Percentiles rank a stretch among this genome's conserved stretches.
Evolutionary conservation across 2,113 vertebrate species (phyloP).

Genomic region (Sceloporus tristichus): DNA sequence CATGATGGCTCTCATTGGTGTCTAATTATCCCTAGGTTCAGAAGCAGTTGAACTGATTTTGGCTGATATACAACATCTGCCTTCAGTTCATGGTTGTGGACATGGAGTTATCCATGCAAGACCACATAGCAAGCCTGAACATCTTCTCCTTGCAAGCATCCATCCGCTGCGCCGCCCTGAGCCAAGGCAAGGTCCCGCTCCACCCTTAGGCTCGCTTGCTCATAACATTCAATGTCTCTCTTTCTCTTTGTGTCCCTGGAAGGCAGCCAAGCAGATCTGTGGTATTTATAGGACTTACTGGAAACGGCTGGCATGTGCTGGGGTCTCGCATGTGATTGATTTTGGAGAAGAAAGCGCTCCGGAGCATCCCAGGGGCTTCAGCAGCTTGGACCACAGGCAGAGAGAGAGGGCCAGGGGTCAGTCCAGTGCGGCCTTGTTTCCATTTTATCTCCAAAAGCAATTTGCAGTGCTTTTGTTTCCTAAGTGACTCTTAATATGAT

Average conservation of each 20-base stretch:
- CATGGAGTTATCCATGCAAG: constrained; percentile 36
- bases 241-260: constrained; percentile 47
- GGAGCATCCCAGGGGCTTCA: constrained; percentile 57
- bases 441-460: constrained; percentile 67
- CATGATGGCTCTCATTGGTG: too few species aligned
- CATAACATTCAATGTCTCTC: neutral
- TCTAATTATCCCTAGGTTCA: too few species aligned
- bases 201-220: constrained; percentile 21
- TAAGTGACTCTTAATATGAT: constrained; percentile 61
- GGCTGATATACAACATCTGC: too few species aligned
- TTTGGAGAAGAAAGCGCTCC: constrained; percentile 68
- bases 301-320: constrained; percentile 65
- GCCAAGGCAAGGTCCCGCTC: constrained; percentile 57
- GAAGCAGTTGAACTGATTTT: too few species aligned
- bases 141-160: constrained; percentile 37
- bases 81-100: too few species aligned
- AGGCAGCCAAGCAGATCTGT: constrained; percentile 53
- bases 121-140: constrained; percentile 22
- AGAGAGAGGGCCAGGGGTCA: constrained; percentile 57
- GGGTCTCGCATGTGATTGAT: constrained; percentile 64
- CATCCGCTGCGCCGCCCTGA: constrained; percentile 51
- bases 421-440: constrained; percentile 55
- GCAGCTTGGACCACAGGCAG: constrained; percentile 56
- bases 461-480: constrained; percentile 56
- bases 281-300: constrained; percentile 74